Percentiles rank a stretch among this genome's conserved stretches.
These are phyloP conservation scores for Leucoma salicis DNA, from an alignment of 2,888 invertebrate species.

Conservation along the genomic window DNA sequence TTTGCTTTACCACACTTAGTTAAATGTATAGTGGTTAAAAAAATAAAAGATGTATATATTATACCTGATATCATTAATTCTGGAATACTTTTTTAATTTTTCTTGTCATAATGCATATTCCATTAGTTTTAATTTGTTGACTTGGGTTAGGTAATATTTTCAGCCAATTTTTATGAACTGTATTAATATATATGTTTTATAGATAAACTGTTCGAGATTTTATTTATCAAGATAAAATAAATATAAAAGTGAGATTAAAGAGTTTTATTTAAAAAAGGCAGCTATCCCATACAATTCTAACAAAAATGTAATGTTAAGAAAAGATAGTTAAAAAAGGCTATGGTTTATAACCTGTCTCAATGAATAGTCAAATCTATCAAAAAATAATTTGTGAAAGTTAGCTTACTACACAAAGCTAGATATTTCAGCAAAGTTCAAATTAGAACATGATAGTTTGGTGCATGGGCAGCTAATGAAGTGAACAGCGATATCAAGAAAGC, in stretches of 20 bases:
- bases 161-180: conserved; percentile 25
- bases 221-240: conserved; percentile 57
- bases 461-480: too few relatives aligned
- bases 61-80: conserved; percentile 16
- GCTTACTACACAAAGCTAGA: too few relatives aligned
- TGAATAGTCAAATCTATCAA: too few relatives aligned
- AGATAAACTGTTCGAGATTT: conserved; percentile 56
- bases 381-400: too few relatives aligned
- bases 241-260: conserved; percentile 30
- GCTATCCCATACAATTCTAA: neutral
- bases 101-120: conserved; percentile 33
- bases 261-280: conserved; percentile 18
- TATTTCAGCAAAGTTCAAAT: too few relatives aligned
- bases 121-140: conserved; percentile 41
- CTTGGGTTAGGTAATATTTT: conserved; percentile 37
- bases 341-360: too few relatives aligned
- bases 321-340: too few relatives aligned
- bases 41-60: conserved; percentile 19
- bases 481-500: too few relatives aligned
- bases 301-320: too few relatives aligned
- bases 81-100: conserved; percentile 25
- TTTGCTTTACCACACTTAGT: conserved; percentile 18
- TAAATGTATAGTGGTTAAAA: conserved; percentile 24
- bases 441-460: too few relatives aligned
- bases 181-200: conserved; percentile 19